Base-by-base conservation (phyloP, 2,888 invertebrate species). In the Phlogophora meticulosa region DNA sequence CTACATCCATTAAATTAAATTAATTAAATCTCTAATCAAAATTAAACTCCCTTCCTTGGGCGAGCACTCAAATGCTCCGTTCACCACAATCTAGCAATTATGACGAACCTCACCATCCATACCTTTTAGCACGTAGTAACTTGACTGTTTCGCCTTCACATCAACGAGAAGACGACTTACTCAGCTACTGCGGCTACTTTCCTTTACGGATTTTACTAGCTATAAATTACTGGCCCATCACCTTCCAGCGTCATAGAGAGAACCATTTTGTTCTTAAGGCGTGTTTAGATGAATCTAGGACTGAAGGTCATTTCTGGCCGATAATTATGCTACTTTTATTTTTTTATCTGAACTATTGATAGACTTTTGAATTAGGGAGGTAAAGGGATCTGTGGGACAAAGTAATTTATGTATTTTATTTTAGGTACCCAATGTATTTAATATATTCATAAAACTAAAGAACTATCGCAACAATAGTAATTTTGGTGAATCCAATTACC, bases 191-290 rank as follows among this genome's bases (percentile, higher is more conserved):
- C 17, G 22, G 38, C 73, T 59, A 61, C 58, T 78, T 72, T 57
- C 59, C 57, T 66, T 58, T 64, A 72, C 43, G 56, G 66, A 77
- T 73, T 75, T 76, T 73, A 74, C 61, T 67, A 10, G 61, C 74
- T 43, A 78, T 78, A 73, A 73, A 75, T 73, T 78, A 78, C 74
- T 55, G 49, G 22, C 53, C 52, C 58, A 73, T 69, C 69, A 69
- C 55, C 63, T 78, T 17, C 32, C 13, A 58, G 49, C 40, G 34
- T 57, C 49, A 60, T 68, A 49, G 60, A 58, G 22, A n/a, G 43
- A 52, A 36, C 45, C 34, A 56, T 72, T 62, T 40, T 62, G 52
- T 58, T 42, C 45, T 49, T 32, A 61, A 34, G 67, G 38, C 38
- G 36, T 36, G 42, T 73, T 61, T 53, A 76, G 7, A 48, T 34